Evolutionary conservation across 2,797 vertebrate genomes (phyloP).

Genomic region (Lithobates pipiens): DNA sequence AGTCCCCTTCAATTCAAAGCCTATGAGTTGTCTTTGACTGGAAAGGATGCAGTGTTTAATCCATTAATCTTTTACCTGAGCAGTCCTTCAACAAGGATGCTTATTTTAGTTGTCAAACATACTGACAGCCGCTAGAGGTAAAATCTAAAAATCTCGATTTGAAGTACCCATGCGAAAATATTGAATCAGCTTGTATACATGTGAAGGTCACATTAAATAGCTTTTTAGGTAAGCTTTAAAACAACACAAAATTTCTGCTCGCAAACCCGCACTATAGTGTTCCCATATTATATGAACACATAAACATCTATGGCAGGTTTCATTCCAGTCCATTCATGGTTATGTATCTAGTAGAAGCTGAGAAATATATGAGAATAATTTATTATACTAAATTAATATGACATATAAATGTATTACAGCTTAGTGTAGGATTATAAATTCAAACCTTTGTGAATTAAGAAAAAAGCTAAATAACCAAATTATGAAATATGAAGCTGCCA

Average conservation of each 20-base stretch:
- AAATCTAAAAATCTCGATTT: too few relatives aligned
- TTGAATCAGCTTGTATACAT: too few relatives aligned
- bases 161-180: too few relatives aligned
- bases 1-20: too few relatives aligned
- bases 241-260: not conserved
- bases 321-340: not conserved
- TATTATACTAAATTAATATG: conserved; percentile 1
- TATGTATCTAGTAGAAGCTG: not conserved
- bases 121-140: too few relatives aligned
- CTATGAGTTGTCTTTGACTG: too few relatives aligned
- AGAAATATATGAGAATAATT: not conserved
- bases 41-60: too few relatives aligned
- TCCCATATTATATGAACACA: too few relatives aligned
- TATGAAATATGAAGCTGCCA: conserved; percentile 7
- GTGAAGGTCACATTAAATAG: not conserved
- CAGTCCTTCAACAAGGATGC: not conserved
- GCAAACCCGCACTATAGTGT: not conserved
- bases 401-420: not conserved
- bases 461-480: conserved; percentile 5
- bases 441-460: not conserved
- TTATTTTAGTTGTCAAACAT: not conserved
- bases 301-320: not conserved
- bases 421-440: not conserved
- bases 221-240: not conserved
- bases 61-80: too few relatives aligned